A percentile compares a stretch with the other conserved stretches of the same genome.
These are phyloP conservation scores for human (Homo sapiens) DNA, from an alignment of 2,113 vertebrate genomes.

Conservation along the genomic window GRCh38 chr11:16852501-16853000, in stretches of 20 bases:
- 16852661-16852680: slow-evolving; percentile 14
- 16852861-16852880: slow-evolving; percentile 30
- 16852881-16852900: slow-evolving; percentile 27
- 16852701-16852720: slow-evolving; percentile 22
- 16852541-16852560: not conserved
- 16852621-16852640: slow-evolving; percentile 14
- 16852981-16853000: not conserved
- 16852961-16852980: not conserved
- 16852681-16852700: not conserved
- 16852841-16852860: not conserved
- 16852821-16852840: not conserved
- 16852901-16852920: slow-evolving; percentile 16
- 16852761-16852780: slow-evolving; percentile 26
- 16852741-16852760: slow-evolving; percentile 9
- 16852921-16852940: not conserved
- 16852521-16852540: slow-evolving; percentile 14
- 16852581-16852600: not conserved
- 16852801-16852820: not conserved
- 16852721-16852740: slow-evolving; percentile 44
- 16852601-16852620: slow-evolving; percentile 36
- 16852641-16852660: slow-evolving; percentile 44
- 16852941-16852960: slow-evolving; percentile 34
- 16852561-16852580: slow-evolving; percentile 2
- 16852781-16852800: slow-evolving; percentile 27
- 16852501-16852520: slow-evolving; percentile 40